A percentile compares a stretch with the other conserved stretches of the same genome.
phyloP scores from a whole-genome alignment of 2,888 invertebrate species.

The Stictocephala bisonia region DNA sequence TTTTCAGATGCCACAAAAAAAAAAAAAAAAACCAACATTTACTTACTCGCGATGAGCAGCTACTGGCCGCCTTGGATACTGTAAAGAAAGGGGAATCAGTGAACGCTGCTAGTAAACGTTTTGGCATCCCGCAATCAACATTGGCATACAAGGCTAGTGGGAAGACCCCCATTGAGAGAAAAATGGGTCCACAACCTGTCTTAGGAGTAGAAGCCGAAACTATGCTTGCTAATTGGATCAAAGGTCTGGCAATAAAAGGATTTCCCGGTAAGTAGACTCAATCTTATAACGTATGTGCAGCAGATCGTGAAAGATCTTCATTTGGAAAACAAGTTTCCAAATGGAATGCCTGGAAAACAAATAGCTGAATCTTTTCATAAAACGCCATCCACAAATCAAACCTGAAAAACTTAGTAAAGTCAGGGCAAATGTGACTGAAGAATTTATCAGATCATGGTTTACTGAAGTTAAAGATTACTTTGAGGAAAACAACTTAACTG shows the following conservation, averaged over 20 bases:
- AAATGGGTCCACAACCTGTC: constrained; percentile 8
- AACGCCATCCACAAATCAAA: constrained; percentile 21
- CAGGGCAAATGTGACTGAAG: constrained; percentile 59
- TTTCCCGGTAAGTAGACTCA: background rate
- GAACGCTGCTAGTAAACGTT: background rate
- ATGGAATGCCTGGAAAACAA: background rate
- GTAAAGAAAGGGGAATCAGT: background rate
- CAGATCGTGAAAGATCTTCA: constrained; percentile 11
- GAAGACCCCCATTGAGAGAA: background rate
- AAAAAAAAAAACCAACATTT: constrained; percentile 11
- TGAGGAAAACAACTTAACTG: background rate
- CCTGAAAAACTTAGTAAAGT: constrained; percentile 59
- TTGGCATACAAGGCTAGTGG: background rate
- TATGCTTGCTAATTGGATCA: constrained; percentile 1
- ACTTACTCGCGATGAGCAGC: background rate
- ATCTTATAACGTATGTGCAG: background rate
- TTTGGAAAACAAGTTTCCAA: too few relatives aligned
- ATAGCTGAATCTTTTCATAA: background rate
- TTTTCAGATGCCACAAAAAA: constrained; percentile 22
- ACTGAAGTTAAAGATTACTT: constrained; percentile 52
- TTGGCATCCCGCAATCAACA: constrained; percentile 1
- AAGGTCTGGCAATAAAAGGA: background rate
- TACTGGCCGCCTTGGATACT: background rate
- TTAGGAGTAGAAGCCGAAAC: background rate
- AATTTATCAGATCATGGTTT: constrained; percentile 60